Evolutionary conservation across 2,113 vertebrate species (phyloP), one percentile per base, ranked within the genome.

Genomic region (Sarotherodon lohbergeri): DNA sequence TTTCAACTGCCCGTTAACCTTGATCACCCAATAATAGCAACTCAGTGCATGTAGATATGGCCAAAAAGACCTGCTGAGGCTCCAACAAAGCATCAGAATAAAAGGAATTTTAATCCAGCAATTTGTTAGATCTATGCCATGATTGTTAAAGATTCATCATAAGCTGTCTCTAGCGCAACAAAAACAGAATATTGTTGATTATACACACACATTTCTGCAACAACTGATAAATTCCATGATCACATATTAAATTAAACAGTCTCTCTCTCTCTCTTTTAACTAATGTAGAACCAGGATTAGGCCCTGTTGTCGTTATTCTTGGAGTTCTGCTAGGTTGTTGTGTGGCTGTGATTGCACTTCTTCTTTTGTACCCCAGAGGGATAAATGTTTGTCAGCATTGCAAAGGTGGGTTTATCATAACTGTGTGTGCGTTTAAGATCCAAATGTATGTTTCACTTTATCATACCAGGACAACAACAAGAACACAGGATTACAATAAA

Each of bases 171-270:
- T 1, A 2, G 0, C 10, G 5, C 34, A 13, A 22, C 61, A 39
- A 66, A 66, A 66, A 1, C 0, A 12, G 0, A 66, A 66, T 66
- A 0, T 4, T 66, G 61, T n/a, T 36, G 6, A 0, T 66, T 36
- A 66, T 66, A 66, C 27, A 27, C 1, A 27, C 14, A 71, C 66
- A 0, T 43, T 71, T 71, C n/a, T 71, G n/a, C n/a, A 71, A 24
- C 36, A 71, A 41, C 7, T 71, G 36, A 43, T 24, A 2, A 43
- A 14, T 0, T 43, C n/a, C 10, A 24, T 0, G 63, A 24, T 24
- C 39, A 41, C 7, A 24, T 43, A 71, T 43, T 16, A 43, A 39
- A 24, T 71, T 6, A 43, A 34, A 24, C 29, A 8, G 19, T 7
- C 10, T 66, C 10, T n/a, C 0, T 36, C 32, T 46, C 1, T 59